These are phyloP conservation scores for Peromyscus polionotus DNA, from an alignment of 2,113 vertebrate genomes.

Conservation along the genomic window DNA sequence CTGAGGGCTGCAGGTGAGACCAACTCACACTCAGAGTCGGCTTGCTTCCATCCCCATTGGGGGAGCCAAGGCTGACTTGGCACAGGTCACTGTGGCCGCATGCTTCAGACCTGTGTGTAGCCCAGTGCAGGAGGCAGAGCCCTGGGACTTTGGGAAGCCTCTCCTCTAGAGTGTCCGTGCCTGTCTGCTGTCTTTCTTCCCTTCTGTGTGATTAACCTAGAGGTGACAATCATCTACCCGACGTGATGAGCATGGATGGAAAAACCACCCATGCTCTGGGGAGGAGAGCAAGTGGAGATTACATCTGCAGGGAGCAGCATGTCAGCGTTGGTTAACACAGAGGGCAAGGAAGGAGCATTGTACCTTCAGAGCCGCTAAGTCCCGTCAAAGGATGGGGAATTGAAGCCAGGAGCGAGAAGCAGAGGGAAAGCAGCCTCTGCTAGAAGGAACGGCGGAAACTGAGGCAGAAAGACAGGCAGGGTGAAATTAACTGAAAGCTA, in stretches of 20 bases:
- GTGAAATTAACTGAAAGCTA: neutral
- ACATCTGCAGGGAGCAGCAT: neutral
- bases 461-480: neutral
- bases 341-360: neutral
- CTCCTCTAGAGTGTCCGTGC: neutral
- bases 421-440: neutral
- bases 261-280: neutral
- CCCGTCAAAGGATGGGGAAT: neutral
- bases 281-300: neutral
- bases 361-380: neutral
- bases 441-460: neutral
- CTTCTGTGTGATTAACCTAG: fast-evolving
- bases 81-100: fast-evolving
- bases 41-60: neutral
- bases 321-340: neutral
- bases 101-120: neutral
- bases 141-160: neutral
- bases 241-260: neutral
- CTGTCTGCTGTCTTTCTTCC: neutral
- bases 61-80: fast-evolving
- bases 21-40: fast-evolving
- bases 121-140: neutral
- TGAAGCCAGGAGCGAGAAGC: neutral
- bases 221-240: neutral
- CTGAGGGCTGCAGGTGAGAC: neutral